phyloP scores from a whole-genome alignment of 1,140 invertebrate genomes.

The Sitobion miscanthi region DNA sequence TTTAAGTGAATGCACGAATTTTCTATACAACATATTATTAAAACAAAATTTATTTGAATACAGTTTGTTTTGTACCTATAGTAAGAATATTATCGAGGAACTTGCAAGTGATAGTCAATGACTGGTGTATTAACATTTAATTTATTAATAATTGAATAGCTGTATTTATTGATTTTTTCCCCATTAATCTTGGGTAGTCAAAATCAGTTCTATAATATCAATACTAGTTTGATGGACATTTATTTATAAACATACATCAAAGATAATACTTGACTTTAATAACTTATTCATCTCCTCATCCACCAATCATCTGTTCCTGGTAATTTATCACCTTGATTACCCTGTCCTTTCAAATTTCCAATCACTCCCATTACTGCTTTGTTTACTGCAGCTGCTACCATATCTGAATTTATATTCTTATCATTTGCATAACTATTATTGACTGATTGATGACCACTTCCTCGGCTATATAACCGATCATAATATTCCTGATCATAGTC shows the following conservation, averaged over 20 bases:
- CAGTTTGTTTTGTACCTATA: slow-evolving; percentile 18
- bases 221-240: background rate
- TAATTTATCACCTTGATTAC: slow-evolving; percentile 31
- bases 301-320: slow-evolving; percentile 57
- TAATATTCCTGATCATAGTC: slow-evolving; percentile 42
- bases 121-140: slow-evolving; percentile 9
- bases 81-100: background rate
- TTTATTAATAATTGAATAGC: background rate
- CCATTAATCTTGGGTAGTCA: background rate
- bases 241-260: background rate
- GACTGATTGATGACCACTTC: slow-evolving; percentile 5
- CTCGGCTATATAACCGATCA: slow-evolving; percentile 25
- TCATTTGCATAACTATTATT: slow-evolving; percentile 25
- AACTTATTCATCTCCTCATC: slow-evolving; percentile 51
- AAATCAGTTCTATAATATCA: background rate
- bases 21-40: slow-evolving; percentile 7
- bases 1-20: background rate
- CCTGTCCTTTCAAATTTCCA: slow-evolving; percentile 56
- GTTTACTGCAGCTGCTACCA: slow-evolving; percentile 57
- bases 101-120: background rate
- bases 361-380: slow-evolving; percentile 58
- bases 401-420: slow-evolving; percentile 53
- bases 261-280: background rate
- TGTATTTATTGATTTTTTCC: background rate
- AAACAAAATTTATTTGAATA: background rate